Evolutionary conservation across 2,888 invertebrate species (phyloP).

Genomic region (Rhabditophanes sp.): DNA sequence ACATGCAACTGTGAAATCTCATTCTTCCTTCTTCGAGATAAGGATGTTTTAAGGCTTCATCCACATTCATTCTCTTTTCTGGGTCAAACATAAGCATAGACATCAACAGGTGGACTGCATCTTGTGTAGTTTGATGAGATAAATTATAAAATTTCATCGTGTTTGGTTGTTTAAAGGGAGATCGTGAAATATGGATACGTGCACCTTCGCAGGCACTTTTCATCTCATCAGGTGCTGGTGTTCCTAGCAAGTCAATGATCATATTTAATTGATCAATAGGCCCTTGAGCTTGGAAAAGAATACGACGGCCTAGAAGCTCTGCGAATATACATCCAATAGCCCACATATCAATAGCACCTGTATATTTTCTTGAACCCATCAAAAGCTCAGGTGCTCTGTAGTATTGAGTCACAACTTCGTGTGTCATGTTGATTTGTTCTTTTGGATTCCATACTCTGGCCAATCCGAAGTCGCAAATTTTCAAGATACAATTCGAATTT

Average conservation of each 20-base stretch:
- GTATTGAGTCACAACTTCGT: constrained; percentile 98
- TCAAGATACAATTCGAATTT: constrained; percentile 95
- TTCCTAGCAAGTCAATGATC: constrained; percentile 89
- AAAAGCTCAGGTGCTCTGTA: constrained; percentile 95
- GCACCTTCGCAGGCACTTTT: constrained; percentile 89
- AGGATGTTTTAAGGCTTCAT: constrained; percentile 85
- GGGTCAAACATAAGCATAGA: constrained; percentile 98
- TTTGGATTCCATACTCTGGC: constrained; percentile 92
- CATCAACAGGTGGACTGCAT: constrained; percentile 86
- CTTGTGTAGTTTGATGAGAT: constrained; percentile 54
- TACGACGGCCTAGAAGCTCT: constrained; percentile 79
- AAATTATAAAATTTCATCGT: constrained; percentile 11
- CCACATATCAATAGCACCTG: constrained; percentile 93
- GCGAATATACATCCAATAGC: constrained; percentile 98
- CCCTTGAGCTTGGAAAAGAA: constrained; percentile 92
- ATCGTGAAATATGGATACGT: constrained; percentile 70
- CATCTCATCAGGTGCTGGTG: constrained; percentile 87
- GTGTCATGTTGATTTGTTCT: constrained; percentile 84
- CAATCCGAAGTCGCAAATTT: constrained; percentile 97
- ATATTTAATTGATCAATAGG: constrained; percentile 93
- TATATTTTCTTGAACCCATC: constrained; percentile 85
- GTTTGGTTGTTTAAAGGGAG: constrained; percentile 65
- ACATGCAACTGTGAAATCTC: constrained; percentile 99
- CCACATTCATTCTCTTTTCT: constrained; percentile 65
- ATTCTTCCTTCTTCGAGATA: constrained; percentile 92